Evolutionary conservation across 2,888 invertebrate genomes (phyloP).

Genomic region (Dinocampus coccinellae): DNA sequence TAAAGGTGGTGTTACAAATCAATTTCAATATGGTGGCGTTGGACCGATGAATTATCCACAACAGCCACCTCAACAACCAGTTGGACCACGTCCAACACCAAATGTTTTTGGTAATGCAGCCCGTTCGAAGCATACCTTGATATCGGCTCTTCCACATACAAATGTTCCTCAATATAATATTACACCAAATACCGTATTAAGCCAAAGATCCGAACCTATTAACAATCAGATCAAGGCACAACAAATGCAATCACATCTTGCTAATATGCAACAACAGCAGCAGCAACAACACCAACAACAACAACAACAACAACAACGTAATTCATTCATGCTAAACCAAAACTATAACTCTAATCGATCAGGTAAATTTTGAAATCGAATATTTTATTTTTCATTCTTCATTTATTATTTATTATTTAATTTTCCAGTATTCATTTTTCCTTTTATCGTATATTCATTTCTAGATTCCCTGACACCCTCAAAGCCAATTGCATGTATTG

Average conservation of each 20-base stretch:
- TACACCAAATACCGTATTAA: slow-evolving; percentile 59
- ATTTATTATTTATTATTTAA: not conserved
- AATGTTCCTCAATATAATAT: slow-evolving; percentile 60
- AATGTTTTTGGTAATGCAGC: slow-evolving; percentile 60
- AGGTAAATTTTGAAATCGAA: slow-evolving; percentile 48
- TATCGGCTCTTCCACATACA: slow-evolving; percentile 54
- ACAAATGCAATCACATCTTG: slow-evolving; percentile 68
- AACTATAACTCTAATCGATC: slow-evolving; percentile 60
- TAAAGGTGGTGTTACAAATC: slow-evolving; percentile 70
- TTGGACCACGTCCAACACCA: slow-evolving; percentile 54
- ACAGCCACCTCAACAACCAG: slow-evolving; percentile 62
- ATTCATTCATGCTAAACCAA: slow-evolving; percentile 60
- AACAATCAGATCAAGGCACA: slow-evolving; percentile 71
- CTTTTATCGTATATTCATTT: slow-evolving; percentile 30
- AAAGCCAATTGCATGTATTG: slow-evolving; percentile 57
- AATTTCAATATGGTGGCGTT: slow-evolving; percentile 60
- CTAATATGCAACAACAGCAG: slow-evolving; percentile 70
- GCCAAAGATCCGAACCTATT: slow-evolving; percentile 63
- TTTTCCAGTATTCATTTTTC: not conserved
- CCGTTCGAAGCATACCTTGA: slow-evolving; percentile 64
- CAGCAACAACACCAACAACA: slow-evolving; percentile 67
- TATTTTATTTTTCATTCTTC: not conserved
- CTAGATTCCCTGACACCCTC: slow-evolving; percentile 51
- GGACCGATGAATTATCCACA: slow-evolving; percentile 57
- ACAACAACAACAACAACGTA: slow-evolving; percentile 64